Conservation (phyloP, 2,888 invertebrate genomes). For the Euclidia mi region DNA sequence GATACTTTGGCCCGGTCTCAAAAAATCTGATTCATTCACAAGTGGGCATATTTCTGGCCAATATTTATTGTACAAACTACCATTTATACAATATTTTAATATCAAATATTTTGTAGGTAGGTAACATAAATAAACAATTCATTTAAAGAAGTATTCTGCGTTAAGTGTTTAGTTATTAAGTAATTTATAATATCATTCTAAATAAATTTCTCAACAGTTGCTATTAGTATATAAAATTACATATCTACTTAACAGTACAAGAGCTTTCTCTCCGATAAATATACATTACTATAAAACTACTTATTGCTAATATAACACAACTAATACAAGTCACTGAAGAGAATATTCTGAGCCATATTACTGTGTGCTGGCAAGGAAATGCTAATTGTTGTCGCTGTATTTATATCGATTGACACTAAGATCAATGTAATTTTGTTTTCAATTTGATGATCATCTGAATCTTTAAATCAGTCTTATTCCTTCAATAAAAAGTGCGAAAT, state of each 20-base stretch:
- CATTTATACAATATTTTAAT: too few relatives aligned
- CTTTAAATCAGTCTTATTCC: conserved; percentile 68
- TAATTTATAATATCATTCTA: conserved; percentile 55
- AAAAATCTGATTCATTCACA: too few relatives aligned
- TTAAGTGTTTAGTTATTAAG: conserved; percentile 46
- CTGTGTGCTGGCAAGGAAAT: conserved; percentile 67
- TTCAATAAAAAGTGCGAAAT: conserved; percentile 32
- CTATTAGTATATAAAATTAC: conserved; percentile 53
- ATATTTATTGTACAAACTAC: neutral
- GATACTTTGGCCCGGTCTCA: too few relatives aligned
- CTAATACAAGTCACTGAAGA: conserved; percentile 68
- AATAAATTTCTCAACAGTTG: conserved; percentile 53
- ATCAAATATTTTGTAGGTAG: neutral
- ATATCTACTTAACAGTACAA: conserved; percentile 55
- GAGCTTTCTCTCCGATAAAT: conserved; percentile 67
- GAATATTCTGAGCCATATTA: conserved; percentile 58
- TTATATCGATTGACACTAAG: conserved; percentile 63
- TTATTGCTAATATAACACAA: conserved; percentile 74
- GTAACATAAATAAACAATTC: conserved; percentile 26
- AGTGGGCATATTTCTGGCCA: conserved; percentile 10
- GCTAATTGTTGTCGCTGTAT: conserved; percentile 28
- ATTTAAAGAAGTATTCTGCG: conserved; percentile 46
- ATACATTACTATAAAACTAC: conserved; percentile 64
- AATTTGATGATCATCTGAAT: conserved; percentile 34
- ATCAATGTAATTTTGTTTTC: conserved; percentile 50